A percentile compares a stretch with the other conserved stretches of the same genome.
Conservation (phyloP, 2,113 vertebrate species). For the Phyllostomus discolor region DNA sequence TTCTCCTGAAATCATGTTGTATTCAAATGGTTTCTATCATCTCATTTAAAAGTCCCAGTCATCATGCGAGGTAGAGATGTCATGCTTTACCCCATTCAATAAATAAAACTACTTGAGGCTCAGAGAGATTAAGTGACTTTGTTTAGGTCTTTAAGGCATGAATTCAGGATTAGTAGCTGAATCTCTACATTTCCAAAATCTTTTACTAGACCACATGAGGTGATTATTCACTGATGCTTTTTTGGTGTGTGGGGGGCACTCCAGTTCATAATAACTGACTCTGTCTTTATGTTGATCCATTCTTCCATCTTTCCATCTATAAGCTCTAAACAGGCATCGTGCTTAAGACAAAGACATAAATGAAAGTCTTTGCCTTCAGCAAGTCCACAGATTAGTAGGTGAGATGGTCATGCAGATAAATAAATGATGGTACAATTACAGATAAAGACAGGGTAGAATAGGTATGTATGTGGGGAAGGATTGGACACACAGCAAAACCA, state of each 20-base stretch:
- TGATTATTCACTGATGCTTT: neutral
- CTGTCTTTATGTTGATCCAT: neutral
- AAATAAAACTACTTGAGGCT: conserved; percentile 2
- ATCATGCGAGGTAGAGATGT: neutral
- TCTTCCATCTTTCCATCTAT: neutral
- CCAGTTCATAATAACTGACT: neutral
- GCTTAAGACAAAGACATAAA: neutral
- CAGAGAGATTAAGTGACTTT: conserved; percentile 11
- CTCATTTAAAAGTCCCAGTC: conserved; percentile 19
- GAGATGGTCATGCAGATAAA: neutral
- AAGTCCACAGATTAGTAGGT: neutral
- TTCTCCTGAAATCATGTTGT: neutral
- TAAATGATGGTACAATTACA: neutral
- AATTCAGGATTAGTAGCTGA: neutral
- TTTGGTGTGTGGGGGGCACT: neutral
- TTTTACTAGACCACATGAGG: neutral
- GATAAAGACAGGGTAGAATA: neutral
- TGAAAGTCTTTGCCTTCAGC: neutral
- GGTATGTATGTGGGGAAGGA: neutral
- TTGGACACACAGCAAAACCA: neutral
- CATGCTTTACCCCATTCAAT: neutral
- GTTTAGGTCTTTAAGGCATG: neutral
- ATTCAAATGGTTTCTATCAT: conserved; percentile 37
- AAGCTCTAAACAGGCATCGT: neutral
- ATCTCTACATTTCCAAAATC: conserved; percentile 2